Conservation (phyloP, 1,140 invertebrate genomes). For the Dysdera silvatica region DNA sequence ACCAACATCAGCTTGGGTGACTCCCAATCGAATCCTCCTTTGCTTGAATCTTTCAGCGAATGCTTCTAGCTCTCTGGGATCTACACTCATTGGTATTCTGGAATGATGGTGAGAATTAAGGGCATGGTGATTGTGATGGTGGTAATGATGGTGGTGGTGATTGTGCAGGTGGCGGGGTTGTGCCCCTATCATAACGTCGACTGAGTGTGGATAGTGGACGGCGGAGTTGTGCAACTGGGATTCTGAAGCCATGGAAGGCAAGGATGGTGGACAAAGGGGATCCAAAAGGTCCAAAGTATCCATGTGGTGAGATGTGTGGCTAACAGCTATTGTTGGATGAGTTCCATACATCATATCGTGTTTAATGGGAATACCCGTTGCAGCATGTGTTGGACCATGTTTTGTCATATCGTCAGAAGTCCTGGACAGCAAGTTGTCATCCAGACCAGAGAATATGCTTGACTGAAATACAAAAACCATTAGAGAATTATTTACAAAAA, state of each 20-base stretch:
- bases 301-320: slow-evolving; percentile 59
- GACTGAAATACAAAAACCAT: slow-evolving; percentile 70
- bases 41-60: slow-evolving; percentile 99
- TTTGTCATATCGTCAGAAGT: slow-evolving; percentile 74
- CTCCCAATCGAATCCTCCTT: slow-evolving; percentile 90
- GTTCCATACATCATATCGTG: slow-evolving; percentile 86
- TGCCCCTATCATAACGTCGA: not conserved
- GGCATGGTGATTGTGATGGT: not conserved
- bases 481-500: no score
- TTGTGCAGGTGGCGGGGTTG: not conserved
- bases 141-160: slow-evolving; percentile 19
- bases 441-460: slow-evolving; percentile 82
- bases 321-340: slow-evolving; percentile 65
- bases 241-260: slow-evolving; percentile 42
- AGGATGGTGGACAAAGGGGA: slow-evolving; percentile 67
- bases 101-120: slow-evolving; percentile 17
- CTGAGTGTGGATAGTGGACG: not conserved
- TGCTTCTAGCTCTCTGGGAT: slow-evolving; percentile 92
- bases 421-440: slow-evolving; percentile 81
- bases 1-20: slow-evolving; percentile 98
- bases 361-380: slow-evolving; percentile 57
- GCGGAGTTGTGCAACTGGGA: slow-evolving; percentile 50
- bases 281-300: slow-evolving; percentile 86
- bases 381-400: slow-evolving; percentile 49
- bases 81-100: slow-evolving; percentile 57